Percentiles rank a stretch among this genome's conserved stretches.
phyloP scores from a whole-genome alignment of 2,888 invertebrate species.

The Xanthostigma xanthostigma region DNA sequence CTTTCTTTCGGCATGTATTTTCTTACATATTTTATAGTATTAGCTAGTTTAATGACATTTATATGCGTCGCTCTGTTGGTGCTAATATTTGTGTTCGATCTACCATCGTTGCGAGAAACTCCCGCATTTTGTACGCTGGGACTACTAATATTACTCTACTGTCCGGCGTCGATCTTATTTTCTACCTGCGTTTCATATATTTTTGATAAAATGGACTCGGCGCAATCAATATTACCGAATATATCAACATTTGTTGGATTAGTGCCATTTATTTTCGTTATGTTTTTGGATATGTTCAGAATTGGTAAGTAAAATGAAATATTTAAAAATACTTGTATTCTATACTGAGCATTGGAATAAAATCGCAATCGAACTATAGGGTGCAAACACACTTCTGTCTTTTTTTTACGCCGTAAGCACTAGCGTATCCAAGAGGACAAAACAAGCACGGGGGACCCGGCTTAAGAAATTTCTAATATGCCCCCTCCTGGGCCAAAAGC shows the following conservation, averaged over 20 bases:
- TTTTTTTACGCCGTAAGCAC: too few relatives aligned
- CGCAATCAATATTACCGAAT: slow-evolving; percentile 64
- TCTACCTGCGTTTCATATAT: slow-evolving; percentile 64
- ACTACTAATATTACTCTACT: slow-evolving; percentile 51
- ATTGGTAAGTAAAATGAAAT: slow-evolving; percentile 36
- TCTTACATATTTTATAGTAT: slow-evolving; percentile 56
- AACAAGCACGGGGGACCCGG: too few relatives aligned
- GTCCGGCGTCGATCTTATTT: slow-evolving; percentile 60
- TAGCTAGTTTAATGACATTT: slow-evolving; percentile 51
- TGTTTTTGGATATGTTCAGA: slow-evolving; percentile 53
- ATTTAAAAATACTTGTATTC: not conserved
- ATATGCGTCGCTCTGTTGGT: slow-evolving; percentile 47
- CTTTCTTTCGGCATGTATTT: slow-evolving; percentile 62
- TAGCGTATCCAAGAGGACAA: too few relatives aligned
- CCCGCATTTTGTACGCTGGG: slow-evolving; percentile 53
- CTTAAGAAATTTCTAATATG: too few relatives aligned
- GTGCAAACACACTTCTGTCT: too few relatives aligned
- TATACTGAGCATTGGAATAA: too few relatives aligned
- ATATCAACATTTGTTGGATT: slow-evolving; percentile 60
- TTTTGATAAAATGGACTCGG: slow-evolving; percentile 71
- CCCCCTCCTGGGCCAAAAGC: too few relatives aligned
- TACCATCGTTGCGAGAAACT: slow-evolving; percentile 51
- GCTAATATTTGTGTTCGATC: slow-evolving; percentile 51
- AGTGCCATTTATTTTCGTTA: slow-evolving; percentile 58
- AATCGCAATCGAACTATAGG: too few relatives aligned